Evolutionary conservation across 2,888 invertebrate species (phyloP).

Genomic region (Cactoblastis cactorum): DNA sequence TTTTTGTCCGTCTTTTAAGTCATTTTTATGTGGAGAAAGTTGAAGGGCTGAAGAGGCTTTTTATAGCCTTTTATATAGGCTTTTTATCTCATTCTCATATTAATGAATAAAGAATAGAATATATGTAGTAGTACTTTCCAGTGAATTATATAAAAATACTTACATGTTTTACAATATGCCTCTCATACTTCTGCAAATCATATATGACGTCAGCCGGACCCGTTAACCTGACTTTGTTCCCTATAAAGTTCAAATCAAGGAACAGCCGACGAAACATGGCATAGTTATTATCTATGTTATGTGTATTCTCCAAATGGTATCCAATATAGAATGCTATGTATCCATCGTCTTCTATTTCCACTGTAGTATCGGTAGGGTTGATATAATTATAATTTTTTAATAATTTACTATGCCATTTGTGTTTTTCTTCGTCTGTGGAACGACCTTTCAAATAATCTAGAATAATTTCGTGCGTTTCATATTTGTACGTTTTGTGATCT

Average conservation of each 20-base stretch:
- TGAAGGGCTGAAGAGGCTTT: too few species aligned
- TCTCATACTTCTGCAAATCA: conserved; percentile 82
- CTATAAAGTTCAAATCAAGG: conserved; percentile 84
- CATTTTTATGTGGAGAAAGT: too few species aligned
- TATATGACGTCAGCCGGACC: conserved; percentile 84
- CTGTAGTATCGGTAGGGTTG: conserved; percentile 66
- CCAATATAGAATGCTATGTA: conserved; percentile 87
- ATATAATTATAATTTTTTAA: conserved; percentile 78
- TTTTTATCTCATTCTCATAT: too few species aligned
- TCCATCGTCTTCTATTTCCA: conserved; percentile 83
- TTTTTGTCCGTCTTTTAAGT: too few species aligned
- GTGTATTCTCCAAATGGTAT: conserved; percentile 82
- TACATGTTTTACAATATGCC: conserved; percentile 75
- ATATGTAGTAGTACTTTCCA: too few species aligned
- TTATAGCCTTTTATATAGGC: too few species aligned
- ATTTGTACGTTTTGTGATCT: conserved; percentile 80
- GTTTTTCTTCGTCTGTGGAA: conserved; percentile 54
- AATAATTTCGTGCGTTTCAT: conserved; percentile 85
- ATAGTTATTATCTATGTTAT: conserved; percentile 58
- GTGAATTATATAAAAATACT: conserved; percentile 46
- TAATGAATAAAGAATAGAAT: too few species aligned
- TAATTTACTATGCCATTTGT: conserved; percentile 77
- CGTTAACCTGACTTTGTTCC: conserved; percentile 83
- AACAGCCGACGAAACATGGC: conserved; percentile 80
- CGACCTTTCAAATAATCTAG: conserved; percentile 80